Percentiles rank a stretch among this genome's conserved stretches.
phyloP scores from a whole-genome alignment of 2,888 invertebrate genomes.

The Baronia brevicornis region DNA sequence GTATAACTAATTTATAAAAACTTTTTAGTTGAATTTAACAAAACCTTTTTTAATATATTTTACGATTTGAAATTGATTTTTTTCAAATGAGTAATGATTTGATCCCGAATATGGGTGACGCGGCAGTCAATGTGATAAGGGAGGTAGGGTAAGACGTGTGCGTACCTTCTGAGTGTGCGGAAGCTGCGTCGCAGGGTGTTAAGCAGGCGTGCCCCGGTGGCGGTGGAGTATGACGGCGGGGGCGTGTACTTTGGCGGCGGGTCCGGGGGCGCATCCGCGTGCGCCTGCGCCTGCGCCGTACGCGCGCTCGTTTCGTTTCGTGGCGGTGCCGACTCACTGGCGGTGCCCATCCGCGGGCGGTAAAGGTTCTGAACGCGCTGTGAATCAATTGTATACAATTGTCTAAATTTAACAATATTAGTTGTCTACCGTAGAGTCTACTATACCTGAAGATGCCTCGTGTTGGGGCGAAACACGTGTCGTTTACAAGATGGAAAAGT shows the following conservation, averaged over 20 bases:
- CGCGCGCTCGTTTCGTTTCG: conserved; percentile 15
- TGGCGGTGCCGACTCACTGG: conserved; percentile 31
- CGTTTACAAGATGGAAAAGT: too few species aligned
- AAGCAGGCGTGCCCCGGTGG: conserved; percentile 88
- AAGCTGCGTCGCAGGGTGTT: conserved; percentile 88
- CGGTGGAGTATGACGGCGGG: conserved; percentile 93
- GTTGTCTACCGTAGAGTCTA: too few species aligned
- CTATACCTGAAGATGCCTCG: too few species aligned
- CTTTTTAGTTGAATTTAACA: conserved; percentile 1
- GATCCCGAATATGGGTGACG: too few species aligned
- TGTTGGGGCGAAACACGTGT: too few species aligned
- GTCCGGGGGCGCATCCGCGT: conserved; percentile 58
- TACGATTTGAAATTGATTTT: too few species aligned
- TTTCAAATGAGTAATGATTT: too few species aligned
- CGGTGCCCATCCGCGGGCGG: conserved; percentile 79
- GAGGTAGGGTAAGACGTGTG: too few species aligned
- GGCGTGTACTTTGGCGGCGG: conserved; percentile 96
- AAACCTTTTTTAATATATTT: too few species aligned
- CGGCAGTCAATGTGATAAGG: too few species aligned
- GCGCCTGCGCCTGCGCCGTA: conserved; percentile 13
- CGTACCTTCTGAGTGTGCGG: conserved; percentile 74
- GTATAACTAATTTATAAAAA: too few species aligned
- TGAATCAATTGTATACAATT: conserved; percentile 2
- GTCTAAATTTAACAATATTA: background rate
- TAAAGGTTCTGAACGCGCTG: conserved; percentile 90